These are phyloP conservation scores for Porphyrio hochstetteri DNA, from an alignment of 2,113 vertebrate species.

Conservation along the genomic window DNA sequence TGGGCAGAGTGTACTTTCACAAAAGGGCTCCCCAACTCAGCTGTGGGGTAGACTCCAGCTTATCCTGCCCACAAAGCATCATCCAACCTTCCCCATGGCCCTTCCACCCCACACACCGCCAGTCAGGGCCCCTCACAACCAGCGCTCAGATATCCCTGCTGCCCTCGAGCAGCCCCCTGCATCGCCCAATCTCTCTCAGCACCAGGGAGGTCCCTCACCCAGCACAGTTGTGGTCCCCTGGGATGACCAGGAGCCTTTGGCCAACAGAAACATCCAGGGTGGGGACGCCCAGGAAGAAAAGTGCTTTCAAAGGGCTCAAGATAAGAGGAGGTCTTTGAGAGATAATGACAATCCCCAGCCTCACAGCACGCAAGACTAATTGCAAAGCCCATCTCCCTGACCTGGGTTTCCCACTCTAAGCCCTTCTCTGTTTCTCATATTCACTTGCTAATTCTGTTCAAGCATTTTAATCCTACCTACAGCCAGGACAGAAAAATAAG, in stretches of 20 bases:
- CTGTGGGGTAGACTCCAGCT: not conserved
- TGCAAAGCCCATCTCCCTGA: slow-evolving; percentile 41
- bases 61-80: not conserved
- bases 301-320: not conserved
- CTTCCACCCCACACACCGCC: rapidly evolving
- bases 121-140: rapidly evolving
- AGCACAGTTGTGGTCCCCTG: not conserved
- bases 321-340: not conserved
- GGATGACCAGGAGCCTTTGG: not conserved
- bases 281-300: not conserved
- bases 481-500: not conserved
- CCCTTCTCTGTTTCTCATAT: slow-evolving; percentile 8
- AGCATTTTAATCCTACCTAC: slow-evolving; percentile 37
- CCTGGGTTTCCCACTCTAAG: not conserved
- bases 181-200: rapidly evolving
- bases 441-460: slow-evolving; percentile 4
- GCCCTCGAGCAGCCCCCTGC: not conserved
- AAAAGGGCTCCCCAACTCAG: not conserved
- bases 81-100: not conserved
- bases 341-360: not conserved
- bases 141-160: rapidly evolving
- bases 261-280: not conserved
- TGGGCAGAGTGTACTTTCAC: not conserved
- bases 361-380: slow-evolving; percentile 52
- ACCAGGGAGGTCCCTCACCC: not conserved